These are phyloP conservation scores for Drosophila burlai DNA, from an alignment of 1,140 invertebrate genomes.

Conservation along the genomic window DNA sequence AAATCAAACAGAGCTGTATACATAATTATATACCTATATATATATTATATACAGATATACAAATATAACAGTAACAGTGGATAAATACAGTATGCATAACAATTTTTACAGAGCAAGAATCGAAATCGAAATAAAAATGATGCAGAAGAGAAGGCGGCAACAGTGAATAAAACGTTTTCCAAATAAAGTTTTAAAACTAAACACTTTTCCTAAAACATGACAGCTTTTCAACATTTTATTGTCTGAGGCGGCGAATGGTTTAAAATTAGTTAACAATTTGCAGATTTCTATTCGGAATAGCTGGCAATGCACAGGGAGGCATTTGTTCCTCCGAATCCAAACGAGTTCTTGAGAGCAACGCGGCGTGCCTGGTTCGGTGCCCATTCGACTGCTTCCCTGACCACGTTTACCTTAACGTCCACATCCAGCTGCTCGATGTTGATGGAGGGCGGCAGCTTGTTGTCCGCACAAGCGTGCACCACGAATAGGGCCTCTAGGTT, in stretches of 20 bases:
- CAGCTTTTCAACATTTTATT: conserved; percentile 61
- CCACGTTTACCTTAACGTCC: conserved; percentile 84
- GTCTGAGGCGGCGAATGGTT: conserved; percentile 5
- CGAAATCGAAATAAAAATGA: conserved; percentile 34
- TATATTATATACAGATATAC: conserved; percentile 74
- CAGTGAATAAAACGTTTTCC: conserved; percentile 77
- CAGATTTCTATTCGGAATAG: conserved; percentile 28
- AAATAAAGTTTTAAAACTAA: conserved; percentile 84
- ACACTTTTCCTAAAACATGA: conserved; percentile 77
- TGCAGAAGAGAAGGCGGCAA: conserved; percentile 40
- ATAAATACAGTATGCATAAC: conserved; percentile 63
- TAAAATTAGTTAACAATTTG: conserved; percentile 32
- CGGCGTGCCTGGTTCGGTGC: conserved; percentile 79
- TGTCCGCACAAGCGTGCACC: conserved; percentile 91
- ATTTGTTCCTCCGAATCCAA: conserved; percentile 99
- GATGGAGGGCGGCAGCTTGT: conserved; percentile 94
- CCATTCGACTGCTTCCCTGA: conserved; percentile 57
- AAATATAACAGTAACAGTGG: conserved; percentile 72
- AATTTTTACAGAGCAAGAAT: conserved; percentile 73
- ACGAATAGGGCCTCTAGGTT: conserved; percentile 96
- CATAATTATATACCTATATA: conserved; percentile 73
- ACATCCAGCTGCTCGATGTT: conserved; percentile 92
- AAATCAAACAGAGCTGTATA: conserved; percentile 84
- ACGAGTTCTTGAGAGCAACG: conserved; percentile 98
- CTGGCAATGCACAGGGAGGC: conserved; percentile 92